Evolutionary conservation across 1,140 invertebrate genomes (phyloP), one percentile per base, ranked within the genome.

Genomic region (Drosophila punjabiensis): DNA sequence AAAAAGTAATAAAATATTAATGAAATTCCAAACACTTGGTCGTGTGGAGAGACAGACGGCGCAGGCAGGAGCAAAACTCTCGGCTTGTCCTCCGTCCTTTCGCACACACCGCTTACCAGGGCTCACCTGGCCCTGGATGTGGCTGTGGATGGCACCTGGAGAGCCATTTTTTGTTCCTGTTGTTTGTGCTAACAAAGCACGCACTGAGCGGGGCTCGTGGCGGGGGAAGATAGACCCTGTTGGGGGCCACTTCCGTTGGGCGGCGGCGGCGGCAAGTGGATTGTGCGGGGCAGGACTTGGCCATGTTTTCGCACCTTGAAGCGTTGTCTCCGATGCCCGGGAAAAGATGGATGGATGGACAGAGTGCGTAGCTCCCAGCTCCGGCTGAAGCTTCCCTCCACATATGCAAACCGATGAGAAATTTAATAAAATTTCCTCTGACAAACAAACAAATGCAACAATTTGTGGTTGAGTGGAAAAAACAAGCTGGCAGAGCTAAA

Each of bases 1-100:
- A 74, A 86, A 91, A 91, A 81, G 91, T 86, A 91, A 92, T 92
- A 86, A 92, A 92, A 92, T 92, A 92, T 92, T 92, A 92, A 92
- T 92, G 91, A 92, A 92, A 92, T 92, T 92, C 91, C 91, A 84
- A 89, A 92, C 91, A 92, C 91, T 82, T 91, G 64, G 71, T 68
- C 76, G 74, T 85, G 84, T 83, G 76, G 79, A 76, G 79, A 65
- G 50, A 47, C 62, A 56, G 39, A 48, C 56, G 55, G 47, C 48
- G 52, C 65, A 48, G 70, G 39, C 35, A 39, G 59, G 56, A 77
- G 45, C 67, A 41, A 37, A 58, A 33, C 73, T 47, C 45, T 61
- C 41, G 70, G 37, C 5, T 47, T 53, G 55, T 65, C 73, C 62
- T 55, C 28, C 30, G 35, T 58, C 35, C 55, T 58, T n/a, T 20